Evolutionary conservation across 2,888 invertebrate genomes (phyloP).

Genomic region (Didymodactylos carnosus): DNA sequence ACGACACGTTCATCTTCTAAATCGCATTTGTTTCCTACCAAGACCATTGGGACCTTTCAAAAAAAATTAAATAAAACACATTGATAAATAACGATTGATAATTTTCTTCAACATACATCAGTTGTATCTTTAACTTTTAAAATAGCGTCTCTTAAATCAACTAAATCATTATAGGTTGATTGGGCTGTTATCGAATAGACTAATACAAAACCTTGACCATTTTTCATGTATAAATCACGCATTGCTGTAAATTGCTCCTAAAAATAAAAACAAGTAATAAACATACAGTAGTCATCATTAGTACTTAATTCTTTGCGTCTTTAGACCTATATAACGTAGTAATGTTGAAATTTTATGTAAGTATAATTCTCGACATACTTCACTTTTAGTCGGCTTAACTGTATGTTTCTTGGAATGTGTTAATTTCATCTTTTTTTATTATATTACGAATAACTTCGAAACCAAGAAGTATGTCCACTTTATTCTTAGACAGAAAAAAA

Average conservation of each 20-base stretch:
- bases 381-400: no score
- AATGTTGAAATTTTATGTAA: no score
- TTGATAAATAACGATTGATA: no score
- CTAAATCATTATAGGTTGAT: slow-evolving; percentile 97
- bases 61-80: background rate
- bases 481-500: no score
- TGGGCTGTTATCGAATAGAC: slow-evolving; percentile 99
- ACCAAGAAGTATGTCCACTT: no score
- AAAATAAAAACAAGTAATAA: slow-evolving; percentile 4
- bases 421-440: no score
- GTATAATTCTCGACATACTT: no score
- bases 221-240: slow-evolving; percentile 99
- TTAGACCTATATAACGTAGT: no score
- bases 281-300: no score
- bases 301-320: no score
- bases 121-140: slow-evolving; percentile 65
- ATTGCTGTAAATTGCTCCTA: slow-evolving; percentile 98
- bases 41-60: slow-evolving; percentile 65
- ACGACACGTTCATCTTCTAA: slow-evolving; percentile 98
- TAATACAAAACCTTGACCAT: slow-evolving; percentile 96
- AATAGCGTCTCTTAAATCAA: slow-evolving; percentile 95
- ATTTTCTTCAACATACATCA: slow-evolving; percentile 28
- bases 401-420: no score
- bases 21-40: slow-evolving; percentile 99
- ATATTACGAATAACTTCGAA: no score